A percentile compares a stretch with the other conserved stretches of the same genome.
These are phyloP conservation scores for Myotis pilosus DNA, from an alignment of 2,797 vertebrate genomes.

Conservation along the genomic window DNA sequence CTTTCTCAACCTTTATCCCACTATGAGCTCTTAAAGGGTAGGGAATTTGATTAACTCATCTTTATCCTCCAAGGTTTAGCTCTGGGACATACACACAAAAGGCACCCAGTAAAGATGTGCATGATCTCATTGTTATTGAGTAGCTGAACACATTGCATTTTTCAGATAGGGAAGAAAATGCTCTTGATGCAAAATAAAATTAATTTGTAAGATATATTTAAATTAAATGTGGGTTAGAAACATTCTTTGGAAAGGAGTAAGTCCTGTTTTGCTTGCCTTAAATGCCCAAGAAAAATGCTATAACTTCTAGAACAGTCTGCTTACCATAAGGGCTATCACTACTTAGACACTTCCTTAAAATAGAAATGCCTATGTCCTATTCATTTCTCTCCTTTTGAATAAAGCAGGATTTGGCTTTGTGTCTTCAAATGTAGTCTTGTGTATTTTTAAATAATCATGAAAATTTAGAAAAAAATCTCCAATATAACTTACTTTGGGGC, in stretches of 20 bases:
- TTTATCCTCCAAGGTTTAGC: background rate
- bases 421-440: background rate
- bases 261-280: background rate
- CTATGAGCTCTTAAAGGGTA: background rate
- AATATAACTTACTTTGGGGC: background rate
- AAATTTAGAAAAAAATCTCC: constrained; percentile 35
- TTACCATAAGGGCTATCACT: constrained; percentile 2
- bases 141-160: background rate
- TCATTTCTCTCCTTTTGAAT: constrained; percentile 15
- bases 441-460: background rate
- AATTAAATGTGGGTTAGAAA: constrained; percentile 37
- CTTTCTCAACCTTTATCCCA: background rate
- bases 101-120: background rate
- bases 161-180: background rate
- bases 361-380: constrained; percentile 31
- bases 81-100: background rate
- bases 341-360: constrained; percentile 12
- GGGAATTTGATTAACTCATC: background rate
- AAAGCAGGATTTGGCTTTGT: background rate
- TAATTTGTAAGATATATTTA: constrained; percentile 18
- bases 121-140: background rate
- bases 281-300: constrained; percentile 25
- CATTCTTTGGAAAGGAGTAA: constrained; percentile 33
- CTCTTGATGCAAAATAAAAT: constrained; percentile 33
- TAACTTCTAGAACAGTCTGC: constrained; percentile 24